Evolutionary conservation across 2,797 vertebrate genomes (phyloP).

Genomic region (Morelia viridis): DNA sequence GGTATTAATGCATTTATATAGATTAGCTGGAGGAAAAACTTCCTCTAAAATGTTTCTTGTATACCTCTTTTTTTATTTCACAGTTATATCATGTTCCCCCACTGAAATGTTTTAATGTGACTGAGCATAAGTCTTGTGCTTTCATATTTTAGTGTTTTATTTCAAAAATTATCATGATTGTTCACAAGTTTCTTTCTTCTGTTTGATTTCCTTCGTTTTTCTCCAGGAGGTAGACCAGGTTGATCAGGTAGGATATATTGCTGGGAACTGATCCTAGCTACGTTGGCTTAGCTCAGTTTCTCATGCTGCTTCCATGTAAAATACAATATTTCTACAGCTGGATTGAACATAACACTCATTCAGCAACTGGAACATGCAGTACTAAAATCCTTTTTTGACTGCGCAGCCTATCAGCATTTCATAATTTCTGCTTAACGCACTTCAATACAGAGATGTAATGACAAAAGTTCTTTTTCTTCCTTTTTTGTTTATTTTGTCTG

Average conservation of each 20-base stretch:
- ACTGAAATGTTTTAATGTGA: constrained; percentile 50
- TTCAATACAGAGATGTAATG: constrained; percentile 86
- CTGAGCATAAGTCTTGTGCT: constrained; percentile 65
- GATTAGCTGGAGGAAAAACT: constrained; percentile 20
- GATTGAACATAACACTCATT: constrained; percentile 94
- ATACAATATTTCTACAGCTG: constrained; percentile 83
- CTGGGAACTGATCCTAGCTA: constrained; percentile 80
- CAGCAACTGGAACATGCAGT: constrained; percentile 90
- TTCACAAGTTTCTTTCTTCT: constrained; percentile 98
- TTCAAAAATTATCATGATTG: constrained; percentile 81
- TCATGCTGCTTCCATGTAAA: constrained; percentile 94
- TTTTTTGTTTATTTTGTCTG: constrained; percentile 69
- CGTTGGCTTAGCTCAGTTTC: constrained; percentile 90
- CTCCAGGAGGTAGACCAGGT: constrained; percentile 99
- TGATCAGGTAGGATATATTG: constrained; percentile 94
- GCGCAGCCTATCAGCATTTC: constrained; percentile 83
- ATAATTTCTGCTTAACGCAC: constrained; percentile 87
- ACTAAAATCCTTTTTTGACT: constrained; percentile 85
- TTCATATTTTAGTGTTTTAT: constrained; percentile 74
- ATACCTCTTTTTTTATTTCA: constrained; percentile 25
- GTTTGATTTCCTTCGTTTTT: constrained; percentile 87
- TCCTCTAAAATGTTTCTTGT: neutral
- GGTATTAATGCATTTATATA: constrained; percentile 4
- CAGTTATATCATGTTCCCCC: constrained; percentile 27
- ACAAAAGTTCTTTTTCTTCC: constrained; percentile 75